These are phyloP conservation scores for Cryptus armator DNA, from an alignment of 2,888 invertebrate genomes.

Conservation along the genomic window DNA sequence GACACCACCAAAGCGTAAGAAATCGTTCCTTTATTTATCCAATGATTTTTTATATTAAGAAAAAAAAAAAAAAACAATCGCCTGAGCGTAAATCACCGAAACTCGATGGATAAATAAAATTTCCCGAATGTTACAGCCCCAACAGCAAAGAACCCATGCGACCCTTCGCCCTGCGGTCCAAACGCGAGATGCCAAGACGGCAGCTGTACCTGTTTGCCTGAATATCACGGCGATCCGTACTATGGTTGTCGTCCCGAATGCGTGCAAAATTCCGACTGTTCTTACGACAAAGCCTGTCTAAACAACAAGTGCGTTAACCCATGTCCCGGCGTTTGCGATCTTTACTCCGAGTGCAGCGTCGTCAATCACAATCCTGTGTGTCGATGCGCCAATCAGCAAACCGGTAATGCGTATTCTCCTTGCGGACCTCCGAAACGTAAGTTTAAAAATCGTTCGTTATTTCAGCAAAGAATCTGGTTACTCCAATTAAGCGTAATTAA, in stretches of 20 bases:
- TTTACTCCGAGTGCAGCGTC: constrained; percentile 91
- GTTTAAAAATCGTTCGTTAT: constrained; percentile 54
- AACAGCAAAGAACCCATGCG: constrained; percentile 87
- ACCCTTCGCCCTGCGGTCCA: constrained; percentile 91
- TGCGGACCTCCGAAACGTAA: constrained; percentile 85
- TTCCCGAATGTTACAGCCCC: constrained; percentile 69
- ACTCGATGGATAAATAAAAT: not conserved
- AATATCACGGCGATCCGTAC: constrained; percentile 85
- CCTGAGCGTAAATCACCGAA: not conserved
- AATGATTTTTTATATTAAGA: not conserved
- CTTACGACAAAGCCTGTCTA: constrained; percentile 91
- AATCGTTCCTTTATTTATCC: not conserved
- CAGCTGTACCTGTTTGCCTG: constrained; percentile 83
- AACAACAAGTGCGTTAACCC: constrained; percentile 93
- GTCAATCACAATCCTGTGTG: constrained; percentile 90
- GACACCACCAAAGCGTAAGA: constrained; percentile 84
- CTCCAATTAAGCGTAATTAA: not conserved
- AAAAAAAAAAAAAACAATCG: too few species aligned
- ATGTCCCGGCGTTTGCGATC: constrained; percentile 92
- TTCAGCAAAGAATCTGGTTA: not conserved
- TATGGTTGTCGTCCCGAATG: constrained; percentile 93
- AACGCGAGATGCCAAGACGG: constrained; percentile 89
- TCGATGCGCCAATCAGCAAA: constrained; percentile 86
- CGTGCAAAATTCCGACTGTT: constrained; percentile 92
- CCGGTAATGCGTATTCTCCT: constrained; percentile 87